Base-by-base conservation (phyloP, 2,888 invertebrate species). In the Cataglyphis altisquamis region DNA sequence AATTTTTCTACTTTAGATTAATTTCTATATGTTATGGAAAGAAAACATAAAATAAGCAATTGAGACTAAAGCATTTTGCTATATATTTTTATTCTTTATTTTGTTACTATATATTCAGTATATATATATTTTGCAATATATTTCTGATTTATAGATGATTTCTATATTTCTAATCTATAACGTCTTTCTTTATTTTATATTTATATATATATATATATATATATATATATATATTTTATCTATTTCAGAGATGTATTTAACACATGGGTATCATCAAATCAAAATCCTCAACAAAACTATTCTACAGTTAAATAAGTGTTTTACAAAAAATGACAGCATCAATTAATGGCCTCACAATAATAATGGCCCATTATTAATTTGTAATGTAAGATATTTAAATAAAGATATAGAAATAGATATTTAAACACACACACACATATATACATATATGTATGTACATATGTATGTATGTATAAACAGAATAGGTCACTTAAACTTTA, bases 231-330 rank as follows among this genome's bases (percentile, higher is more conserved):
- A 21, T 57, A 21, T 21, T 57, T 66, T n/a, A 10, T 82, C 32
- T 62, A 45, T 86, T 80, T 36, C 97, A 98, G 98, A 95, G 98
- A 98, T 95, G 98, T 98, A 88, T 98, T 98, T 96, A 97, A 97
- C 94, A 97, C 97, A 87, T 98, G 98, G 98, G 98, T 98, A 93
- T 97, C 98, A 87, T 97, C 97, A 93, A 97, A 97, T 96, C 97
- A 97, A 95, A 97, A 96, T 95, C 96, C 97, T 95, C 96, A 97
- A 94, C 97, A 97, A 95, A 97, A 97, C 95, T 97, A 97, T 95
- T 97, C 97, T 88, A 97, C 97, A 91, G 97, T 97, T 92, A 97
- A 97, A 96, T 97, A 97, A 96, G 87, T 68, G 21, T 67, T 68
- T 68, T 63, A 55, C 63, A 64, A 85, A 67, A 68, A 78, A 86